Base-by-base conservation (phyloP, 2,113 vertebrate genomes). In the Casuarius casuarius region DNA sequence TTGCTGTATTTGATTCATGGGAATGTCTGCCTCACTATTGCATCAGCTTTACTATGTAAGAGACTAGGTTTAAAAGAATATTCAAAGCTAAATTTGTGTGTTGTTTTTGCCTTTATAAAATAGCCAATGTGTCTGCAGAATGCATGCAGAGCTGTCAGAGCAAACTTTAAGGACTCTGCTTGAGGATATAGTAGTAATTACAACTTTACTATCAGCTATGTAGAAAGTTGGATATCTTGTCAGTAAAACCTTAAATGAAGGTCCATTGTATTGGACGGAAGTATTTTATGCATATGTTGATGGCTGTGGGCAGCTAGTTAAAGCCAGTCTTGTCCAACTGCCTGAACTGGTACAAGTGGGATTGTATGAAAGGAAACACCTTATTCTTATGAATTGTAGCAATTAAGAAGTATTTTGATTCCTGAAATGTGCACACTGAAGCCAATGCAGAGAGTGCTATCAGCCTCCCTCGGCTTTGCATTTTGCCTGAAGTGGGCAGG, bases 1-100 rank as follows among this genome's bases (percentile, higher is more conserved):
- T 74, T 65, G 42, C 51, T 76, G 38, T 61, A 52, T 87, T 74
- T 76, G 48, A 82, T 83, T 48, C 33, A 48, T 8, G 7, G 29
- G n/a, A 48, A 46, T 67, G 29, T 33, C 7, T 67, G 9, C 48
- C 65, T 33, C 49, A 26, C 22, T 15, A 54, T 28, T 59, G 12
- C 61, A 52, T 84, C 49, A 84, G 79, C 70, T 93, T n/a, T 56
- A 49, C 51, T n/a, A 31, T 89, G 10, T 31, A 58, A 79, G 40
- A 81, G 31, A 25, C 20, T 91, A 49, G 5, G 17, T 86, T 95
- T 86, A 78, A 92, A 94, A 84, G 44, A 81, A 51, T 91, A 76
- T 84, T 95, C 94, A 68, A 58, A 72, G n/a, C 25, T 58, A 49
- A 73, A 59, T 63, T 72, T 68, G 52, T 74, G 10, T 81, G 67